Percentiles rank a stretch among this genome's conserved stretches.
phyloP scores from a whole-genome alignment of 2,113 vertebrate genomes.

The Serilophus lunatus region DNA sequence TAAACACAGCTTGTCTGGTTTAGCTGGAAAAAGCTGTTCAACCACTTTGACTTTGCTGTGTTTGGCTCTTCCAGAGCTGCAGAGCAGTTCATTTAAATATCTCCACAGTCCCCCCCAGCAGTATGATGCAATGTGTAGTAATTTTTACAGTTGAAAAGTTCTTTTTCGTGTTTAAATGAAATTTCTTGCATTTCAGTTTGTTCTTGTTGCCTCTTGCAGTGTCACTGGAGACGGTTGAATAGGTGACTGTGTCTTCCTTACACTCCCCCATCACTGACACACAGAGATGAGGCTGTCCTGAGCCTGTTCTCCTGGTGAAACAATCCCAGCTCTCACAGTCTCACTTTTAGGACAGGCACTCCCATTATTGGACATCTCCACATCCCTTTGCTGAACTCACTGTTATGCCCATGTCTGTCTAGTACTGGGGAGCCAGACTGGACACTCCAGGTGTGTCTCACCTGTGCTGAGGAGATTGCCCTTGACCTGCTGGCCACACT shows the following conservation, averaged over 20 bases:
- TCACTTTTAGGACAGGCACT: background rate
- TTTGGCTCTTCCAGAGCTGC: background rate
- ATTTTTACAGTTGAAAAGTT: background rate
- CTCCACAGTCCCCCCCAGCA: background rate
- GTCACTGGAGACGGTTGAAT: background rate
- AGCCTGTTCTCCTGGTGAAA: background rate
- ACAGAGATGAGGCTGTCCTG: background rate
- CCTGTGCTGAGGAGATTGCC: background rate
- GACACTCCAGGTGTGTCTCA: background rate
- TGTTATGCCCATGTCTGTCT: background rate
- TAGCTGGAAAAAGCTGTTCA: background rate
- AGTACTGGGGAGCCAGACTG: background rate
- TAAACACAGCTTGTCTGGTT: background rate
- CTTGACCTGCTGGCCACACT: background rate
- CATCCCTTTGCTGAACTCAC: background rate
- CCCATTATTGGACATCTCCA: background rate
- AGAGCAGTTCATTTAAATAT: background rate
- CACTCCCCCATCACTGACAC: background rate
- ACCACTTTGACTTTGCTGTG: background rate
- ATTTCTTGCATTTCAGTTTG: background rate
- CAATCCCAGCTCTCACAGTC: background rate
- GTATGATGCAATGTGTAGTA: background rate
- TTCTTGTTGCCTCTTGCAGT: background rate
- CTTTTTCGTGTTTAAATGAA: background rate
- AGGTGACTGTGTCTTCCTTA: background rate